Base-by-base conservation (phyloP, 2,113 vertebrate species). In the Nibea coibor region DNA sequence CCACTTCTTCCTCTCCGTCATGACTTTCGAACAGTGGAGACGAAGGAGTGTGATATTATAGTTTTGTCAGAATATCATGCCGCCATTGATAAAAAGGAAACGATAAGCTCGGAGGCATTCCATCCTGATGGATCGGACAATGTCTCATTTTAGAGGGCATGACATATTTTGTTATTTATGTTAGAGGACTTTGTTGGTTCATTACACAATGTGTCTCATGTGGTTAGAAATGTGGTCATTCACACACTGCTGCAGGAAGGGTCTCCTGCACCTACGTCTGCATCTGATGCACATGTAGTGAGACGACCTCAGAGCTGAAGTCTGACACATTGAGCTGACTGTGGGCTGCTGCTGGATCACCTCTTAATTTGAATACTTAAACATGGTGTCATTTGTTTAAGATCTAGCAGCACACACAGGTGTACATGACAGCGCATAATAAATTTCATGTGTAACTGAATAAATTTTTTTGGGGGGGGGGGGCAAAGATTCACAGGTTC, bases 291-390 rank as follows among this genome's bases (percentile, higher is more conserved):
- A 64, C 4, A 35, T 35, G 31, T 35, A 35, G 39, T 24, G 57
- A 45, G 54, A 78, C 20, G 16, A 57, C 24, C 15, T 42, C 59
- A 39, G 14, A 61, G 31, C 20, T 15, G 24, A 51, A 64, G 28
- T 42, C 28, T 22, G n/a, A 28, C 12, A 35, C n/a, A 35, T 42
- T 45, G n/a, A 56, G 65, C 11, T 66, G 11, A 28, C 24, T 31
- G 57, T 68, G 47, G 24, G 35, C 31, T 64, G 47, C 47, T 56
- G 39, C 4, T 24, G 42, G 31, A 72, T 22, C 15, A 4, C 45
- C 20, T 71, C 61, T 24, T 72, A 17, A 72, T 67, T 72, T 66
- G 16, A 61, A 45, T 54, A 53, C 67, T 56, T 43, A 24, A 71
- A 28, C 19, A 42, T 19, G 16, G 24, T 22, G 17, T 45, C 22